These are phyloP conservation scores for Ciconia maguari DNA, from an alignment of 2,113 vertebrate genomes.

Conservation along the genomic window DNA sequence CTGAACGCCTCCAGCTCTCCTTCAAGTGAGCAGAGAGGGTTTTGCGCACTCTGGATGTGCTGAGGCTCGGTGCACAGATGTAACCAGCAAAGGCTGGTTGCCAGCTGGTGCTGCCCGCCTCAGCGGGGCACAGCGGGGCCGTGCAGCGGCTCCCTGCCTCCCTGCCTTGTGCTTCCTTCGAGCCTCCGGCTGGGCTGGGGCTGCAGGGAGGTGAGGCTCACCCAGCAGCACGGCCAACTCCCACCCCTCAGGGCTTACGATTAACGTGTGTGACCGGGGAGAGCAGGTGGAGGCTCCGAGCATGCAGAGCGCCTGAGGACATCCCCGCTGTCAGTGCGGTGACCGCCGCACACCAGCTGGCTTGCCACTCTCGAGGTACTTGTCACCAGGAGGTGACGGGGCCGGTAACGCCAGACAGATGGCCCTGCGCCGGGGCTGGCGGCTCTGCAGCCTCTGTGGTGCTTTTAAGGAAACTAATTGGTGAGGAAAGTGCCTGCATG, in stretches of 20 bases:
- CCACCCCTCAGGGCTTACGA: not conserved
- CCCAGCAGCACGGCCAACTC: not conserved
- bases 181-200: not conserved
- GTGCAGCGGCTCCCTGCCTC: not conserved
- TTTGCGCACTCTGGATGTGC: rapidly evolving
- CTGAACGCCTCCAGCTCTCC: not conserved
- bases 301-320: rapidly evolving
- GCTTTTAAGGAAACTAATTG: not conserved
- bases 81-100: not conserved
- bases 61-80: rapidly evolving
- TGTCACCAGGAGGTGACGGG: not conserved
- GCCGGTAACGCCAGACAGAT: not conserved
- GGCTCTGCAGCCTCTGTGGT: not conserved
- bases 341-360: not conserved
- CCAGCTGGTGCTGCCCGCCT: not conserved
- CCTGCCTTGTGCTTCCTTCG: not conserved
- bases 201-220: not conserved
- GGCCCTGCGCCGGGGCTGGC: rapidly evolving
- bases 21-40: not conserved
- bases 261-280: not conserved
- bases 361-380: not conserved
- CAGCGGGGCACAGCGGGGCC: rapidly evolving
- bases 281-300: not conserved
- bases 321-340: rapidly evolving
- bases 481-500: not conserved